Percentiles rank a stretch among this genome's conserved stretches.
These are phyloP conservation scores for Sarcophilus harrisii DNA, from an alignment of 2,797 vertebrate species.

Conservation along the genomic window DNA sequence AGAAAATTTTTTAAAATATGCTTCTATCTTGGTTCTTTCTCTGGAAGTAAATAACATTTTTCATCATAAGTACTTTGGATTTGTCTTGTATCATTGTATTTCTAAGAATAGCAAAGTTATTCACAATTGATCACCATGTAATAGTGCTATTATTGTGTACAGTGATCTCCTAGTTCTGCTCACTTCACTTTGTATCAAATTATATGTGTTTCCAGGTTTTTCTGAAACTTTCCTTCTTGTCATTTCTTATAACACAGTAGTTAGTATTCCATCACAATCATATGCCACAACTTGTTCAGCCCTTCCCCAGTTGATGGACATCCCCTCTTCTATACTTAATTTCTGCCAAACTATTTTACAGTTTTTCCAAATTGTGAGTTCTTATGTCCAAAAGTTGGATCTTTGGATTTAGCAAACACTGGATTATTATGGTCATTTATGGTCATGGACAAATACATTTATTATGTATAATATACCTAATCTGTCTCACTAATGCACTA, in stretches of 20 bases:
- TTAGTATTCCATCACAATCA: neutral
- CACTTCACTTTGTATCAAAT: neutral
- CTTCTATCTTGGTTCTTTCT: neutral
- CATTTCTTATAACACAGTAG: neutral
- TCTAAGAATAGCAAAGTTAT: neutral
- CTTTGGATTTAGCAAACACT: neutral
- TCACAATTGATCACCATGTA: neutral
- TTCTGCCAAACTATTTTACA: neutral
- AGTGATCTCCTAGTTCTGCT: neutral
- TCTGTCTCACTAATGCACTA: neutral
- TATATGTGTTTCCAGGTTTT: neutral
- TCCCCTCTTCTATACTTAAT: neutral
- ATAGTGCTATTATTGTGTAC: neutral
- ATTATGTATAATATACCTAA: neutral
- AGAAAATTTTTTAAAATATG: neutral
- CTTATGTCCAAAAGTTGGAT: neutral
- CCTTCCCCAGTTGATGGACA: neutral
- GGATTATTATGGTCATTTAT: neutral
- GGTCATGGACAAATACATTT: no score
- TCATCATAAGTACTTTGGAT: neutral
- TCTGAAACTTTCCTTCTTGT: neutral
- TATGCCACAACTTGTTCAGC: neutral
- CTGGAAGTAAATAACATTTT: neutral
- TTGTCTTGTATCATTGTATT: neutral
- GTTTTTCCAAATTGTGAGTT: neutral